Evolutionary conservation across 2,797 vertebrate species (phyloP).

Genomic region (Psittacula derbiana): DNA sequence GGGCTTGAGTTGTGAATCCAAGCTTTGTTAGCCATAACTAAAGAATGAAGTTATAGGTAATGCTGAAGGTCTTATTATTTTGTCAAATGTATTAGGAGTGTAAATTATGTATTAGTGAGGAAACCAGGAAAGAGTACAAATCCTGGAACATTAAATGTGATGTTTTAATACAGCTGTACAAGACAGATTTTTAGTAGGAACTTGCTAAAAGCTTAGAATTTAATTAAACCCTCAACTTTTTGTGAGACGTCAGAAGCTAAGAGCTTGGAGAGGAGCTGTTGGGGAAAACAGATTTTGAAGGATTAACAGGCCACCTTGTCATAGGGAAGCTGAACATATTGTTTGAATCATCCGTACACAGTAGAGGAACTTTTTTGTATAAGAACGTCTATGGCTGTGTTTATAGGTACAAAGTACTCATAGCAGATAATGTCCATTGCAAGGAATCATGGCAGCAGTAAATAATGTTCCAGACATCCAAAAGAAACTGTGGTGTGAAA

Average conservation of each 20-base stretch:
- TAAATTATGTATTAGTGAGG: neutral
- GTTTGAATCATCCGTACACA: neutral
- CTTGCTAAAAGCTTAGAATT: neutral
- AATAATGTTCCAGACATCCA: neutral
- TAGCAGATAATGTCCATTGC: neutral
- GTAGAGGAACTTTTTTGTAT: neutral
- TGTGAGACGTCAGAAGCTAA: neutral
- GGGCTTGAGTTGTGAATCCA: neutral
- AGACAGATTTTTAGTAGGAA: neutral
- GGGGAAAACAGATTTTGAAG: neutral
- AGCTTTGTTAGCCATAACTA: neutral
- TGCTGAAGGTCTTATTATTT: neutral
- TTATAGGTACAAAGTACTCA: neutral
- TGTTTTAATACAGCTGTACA: neutral
- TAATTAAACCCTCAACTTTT: neutral
- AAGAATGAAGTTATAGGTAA: neutral
- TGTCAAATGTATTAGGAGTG: neutral
- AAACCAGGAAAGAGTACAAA: neutral
- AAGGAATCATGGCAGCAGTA: neutral
- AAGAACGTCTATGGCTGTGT: neutral
- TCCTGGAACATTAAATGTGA: neutral
- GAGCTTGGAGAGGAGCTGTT: neutral
- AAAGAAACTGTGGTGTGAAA: neutral
- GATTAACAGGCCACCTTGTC: neutral
- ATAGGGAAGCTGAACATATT: accelerated